Conservation (phyloP, 2,113 vertebrate species). For the Brachypodius melanocephalos region DNA sequence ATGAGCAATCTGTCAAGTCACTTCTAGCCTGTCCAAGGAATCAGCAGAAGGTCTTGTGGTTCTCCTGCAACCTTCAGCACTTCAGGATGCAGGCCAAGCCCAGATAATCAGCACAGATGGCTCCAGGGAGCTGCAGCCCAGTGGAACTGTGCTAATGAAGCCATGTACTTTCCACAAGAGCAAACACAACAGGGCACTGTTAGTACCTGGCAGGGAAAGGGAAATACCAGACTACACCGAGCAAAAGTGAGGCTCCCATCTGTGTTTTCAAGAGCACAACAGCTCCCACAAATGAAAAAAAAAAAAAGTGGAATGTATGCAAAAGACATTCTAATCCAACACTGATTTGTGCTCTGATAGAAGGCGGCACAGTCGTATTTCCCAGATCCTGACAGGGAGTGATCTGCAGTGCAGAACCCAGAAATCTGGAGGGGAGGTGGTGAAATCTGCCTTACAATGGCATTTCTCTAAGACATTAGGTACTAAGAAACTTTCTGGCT, state of each 20-base stretch:
- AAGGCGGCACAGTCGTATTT: neutral
- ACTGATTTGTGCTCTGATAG: neutral
- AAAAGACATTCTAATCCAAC: neutral
- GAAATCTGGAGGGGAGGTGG: constrained; percentile 27
- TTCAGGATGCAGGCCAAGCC: constrained; percentile 52
- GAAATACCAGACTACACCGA: constrained; percentile 28
- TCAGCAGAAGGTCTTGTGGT: neutral
- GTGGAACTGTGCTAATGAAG: constrained; percentile 56
- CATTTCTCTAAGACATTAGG: constrained; percentile 3
- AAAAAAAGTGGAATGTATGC: neutral
- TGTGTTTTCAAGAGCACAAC: neutral
- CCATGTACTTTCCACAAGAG: constrained; percentile 61
- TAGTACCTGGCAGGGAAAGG: constrained; percentile 60
- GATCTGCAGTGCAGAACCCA: neutral
- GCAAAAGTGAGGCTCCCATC: constrained; percentile 35
- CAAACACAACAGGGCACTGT: constrained; percentile 56
- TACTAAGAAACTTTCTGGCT: constrained; percentile 22
- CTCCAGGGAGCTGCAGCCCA: constrained; percentile 44
- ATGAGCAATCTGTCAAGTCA: constrained; percentile 4
- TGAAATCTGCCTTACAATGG: constrained; percentile 31
- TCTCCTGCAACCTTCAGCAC: constrained; percentile 42
- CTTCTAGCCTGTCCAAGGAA: constrained; percentile 21
- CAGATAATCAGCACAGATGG: constrained; percentile 58
- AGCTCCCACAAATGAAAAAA: neutral
- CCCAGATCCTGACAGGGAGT: neutral